Evolutionary conservation across 2,797 vertebrate genomes (phyloP).

Genomic region (Acrocephalus scirpaceus): DNA sequence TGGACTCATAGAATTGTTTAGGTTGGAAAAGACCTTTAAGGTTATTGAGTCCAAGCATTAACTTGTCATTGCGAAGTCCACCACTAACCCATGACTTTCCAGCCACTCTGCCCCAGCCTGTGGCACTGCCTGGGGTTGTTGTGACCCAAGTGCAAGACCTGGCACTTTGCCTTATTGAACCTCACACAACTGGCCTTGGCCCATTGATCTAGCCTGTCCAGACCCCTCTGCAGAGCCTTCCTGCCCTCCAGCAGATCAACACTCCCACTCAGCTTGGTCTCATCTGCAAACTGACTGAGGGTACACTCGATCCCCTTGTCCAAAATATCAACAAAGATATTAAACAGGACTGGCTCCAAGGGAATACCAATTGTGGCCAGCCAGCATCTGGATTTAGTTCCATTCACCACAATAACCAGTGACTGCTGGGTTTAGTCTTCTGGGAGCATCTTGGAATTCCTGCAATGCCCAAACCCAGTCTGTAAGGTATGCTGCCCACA

Average conservation of each 20-base stretch:
- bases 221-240: background rate
- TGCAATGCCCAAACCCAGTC: background rate
- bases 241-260: background rate
- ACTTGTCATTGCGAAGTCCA: background rate
- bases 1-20: background rate
- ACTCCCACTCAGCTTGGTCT: background rate
- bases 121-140: background rate
- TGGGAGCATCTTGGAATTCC: background rate
- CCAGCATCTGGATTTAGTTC: background rate
- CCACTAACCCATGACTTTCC: background rate
- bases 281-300: background rate
- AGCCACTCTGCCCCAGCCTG: background rate
- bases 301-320: accelerated
- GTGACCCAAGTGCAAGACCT: background rate
- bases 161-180: background rate
- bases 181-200: background rate
- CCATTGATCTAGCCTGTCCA: background rate
- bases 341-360: background rate
- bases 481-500: background rate
- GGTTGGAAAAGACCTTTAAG: background rate
- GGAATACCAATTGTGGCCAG: background rate
- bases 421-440: background rate
- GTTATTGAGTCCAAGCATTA: background rate
- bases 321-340: background rate
- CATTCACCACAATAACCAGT: background rate